A percentile compares a stretch with the other conserved stretches of the same genome.
Evolutionary conservation across 2,888 invertebrate species (phyloP).

Genomic region (Urechis unicinctus): DNA sequence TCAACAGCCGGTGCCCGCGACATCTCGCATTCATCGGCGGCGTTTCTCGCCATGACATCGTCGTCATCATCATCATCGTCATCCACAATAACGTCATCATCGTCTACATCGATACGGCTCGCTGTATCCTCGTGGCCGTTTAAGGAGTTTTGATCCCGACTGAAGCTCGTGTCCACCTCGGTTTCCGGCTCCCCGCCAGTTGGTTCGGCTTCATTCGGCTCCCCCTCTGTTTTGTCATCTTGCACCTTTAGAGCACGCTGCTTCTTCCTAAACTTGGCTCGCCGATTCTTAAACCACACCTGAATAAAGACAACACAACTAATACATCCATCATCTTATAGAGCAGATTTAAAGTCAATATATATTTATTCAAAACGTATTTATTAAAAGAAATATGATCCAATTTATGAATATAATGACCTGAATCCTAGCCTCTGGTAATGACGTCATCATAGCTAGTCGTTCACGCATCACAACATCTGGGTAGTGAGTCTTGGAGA

Average conservation of each 20-base stretch:
- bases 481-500: slow-evolving; percentile 53
- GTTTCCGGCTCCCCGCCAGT: neutral
- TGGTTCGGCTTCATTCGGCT: neutral
- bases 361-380: neutral
- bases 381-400: neutral
- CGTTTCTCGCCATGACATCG: neutral
- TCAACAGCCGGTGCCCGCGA: too few species aligned
- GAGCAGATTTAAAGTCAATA: neutral
- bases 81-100: neutral
- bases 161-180: too few species aligned
- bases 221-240: slow-evolving; percentile 2
- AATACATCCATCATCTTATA: too few species aligned
- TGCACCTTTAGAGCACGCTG: slow-evolving; percentile 53
- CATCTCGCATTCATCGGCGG: neutral
- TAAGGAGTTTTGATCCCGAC: too few species aligned
- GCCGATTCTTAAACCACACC: slow-evolving; percentile 98
- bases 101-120: neutral
- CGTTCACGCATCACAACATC: slow-evolving; percentile 53
- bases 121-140: too few species aligned
- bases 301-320: slow-evolving; percentile 55
- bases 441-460: slow-evolving; percentile 51
- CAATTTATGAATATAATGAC: slow-evolving; percentile 23
- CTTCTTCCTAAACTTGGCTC: slow-evolving; percentile 96
- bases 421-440: slow-evolving; percentile 55
- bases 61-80: neutral